Conservation (phyloP, 2,888 invertebrate species). For the Seira musarum region DNA sequence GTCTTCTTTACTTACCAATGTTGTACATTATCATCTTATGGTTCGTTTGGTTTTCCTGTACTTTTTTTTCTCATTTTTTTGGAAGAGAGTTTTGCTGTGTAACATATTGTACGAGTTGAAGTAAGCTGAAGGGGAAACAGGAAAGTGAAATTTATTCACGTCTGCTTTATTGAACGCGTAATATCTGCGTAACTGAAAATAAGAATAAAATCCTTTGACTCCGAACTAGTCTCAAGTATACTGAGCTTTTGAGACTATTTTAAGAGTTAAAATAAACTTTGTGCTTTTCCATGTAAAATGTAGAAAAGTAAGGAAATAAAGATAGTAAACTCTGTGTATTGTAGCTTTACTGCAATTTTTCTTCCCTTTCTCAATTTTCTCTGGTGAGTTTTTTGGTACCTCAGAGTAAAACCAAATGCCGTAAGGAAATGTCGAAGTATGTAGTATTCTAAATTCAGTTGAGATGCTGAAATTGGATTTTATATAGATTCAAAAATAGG, state of each 20-base stretch:
- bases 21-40: slow-evolving; percentile 40
- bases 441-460: background rate
- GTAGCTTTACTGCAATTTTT: slow-evolving; percentile 6
- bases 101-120: slow-evolving; percentile 43
- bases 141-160: slow-evolving; percentile 57
- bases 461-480: background rate
- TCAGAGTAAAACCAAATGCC: background rate
- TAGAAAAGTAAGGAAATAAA: slow-evolving; percentile 19
- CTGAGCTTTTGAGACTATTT: background rate
- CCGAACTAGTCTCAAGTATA: slow-evolving; percentile 5
- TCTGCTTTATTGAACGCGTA: slow-evolving; percentile 57
- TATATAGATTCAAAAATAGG: background rate
- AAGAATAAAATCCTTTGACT: slow-evolving; percentile 34
- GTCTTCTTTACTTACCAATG: slow-evolving; percentile 42
- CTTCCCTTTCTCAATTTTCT: slow-evolving; percentile 14
- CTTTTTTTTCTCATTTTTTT: slow-evolving; percentile 14
- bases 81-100: slow-evolving; percentile 19
- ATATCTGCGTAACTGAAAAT: slow-evolving; percentile 58
- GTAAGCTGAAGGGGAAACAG: slow-evolving; percentile 14
- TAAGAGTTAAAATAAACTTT: slow-evolving; percentile 12
- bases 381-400: slow-evolving; percentile 4
- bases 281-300: background rate
- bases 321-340: slow-evolving; percentile 27
- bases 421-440: background rate
- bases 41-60: slow-evolving; percentile 16